phyloP scores from a whole-genome alignment of 2,113 vertebrate species.

The Burhinus oedicnemus region DNA sequence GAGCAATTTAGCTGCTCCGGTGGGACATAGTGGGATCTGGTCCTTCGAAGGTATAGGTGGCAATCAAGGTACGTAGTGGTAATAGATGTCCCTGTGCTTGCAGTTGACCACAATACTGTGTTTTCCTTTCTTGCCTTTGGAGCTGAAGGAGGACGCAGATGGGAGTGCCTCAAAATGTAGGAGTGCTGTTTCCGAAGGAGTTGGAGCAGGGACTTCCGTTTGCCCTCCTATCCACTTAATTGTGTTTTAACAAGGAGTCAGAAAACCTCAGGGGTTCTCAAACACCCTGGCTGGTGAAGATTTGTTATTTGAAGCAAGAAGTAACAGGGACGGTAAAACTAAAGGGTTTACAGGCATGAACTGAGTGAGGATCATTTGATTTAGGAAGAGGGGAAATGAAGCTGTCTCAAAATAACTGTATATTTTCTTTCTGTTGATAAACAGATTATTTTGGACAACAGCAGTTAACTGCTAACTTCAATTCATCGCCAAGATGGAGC shows the following conservation, averaged over 20 bases:
- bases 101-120: accelerated
- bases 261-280: neutral
- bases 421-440: neutral
- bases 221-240: accelerated
- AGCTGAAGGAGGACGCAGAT: neutral
- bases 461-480: neutral
- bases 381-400: neutral
- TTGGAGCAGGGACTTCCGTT: neutral
- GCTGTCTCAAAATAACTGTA: neutral
- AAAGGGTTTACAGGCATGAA: neutral
- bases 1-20: conserved; percentile 92
- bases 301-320: neutral
- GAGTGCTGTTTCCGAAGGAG: neutral
- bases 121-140: neutral
- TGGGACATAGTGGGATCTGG: conserved; percentile 98
- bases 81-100: neutral
- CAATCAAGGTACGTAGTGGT: conserved; percentile 84
- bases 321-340: neutral
- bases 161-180: neutral
- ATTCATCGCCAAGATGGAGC: neutral
- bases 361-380: neutral
- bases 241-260: neutral
- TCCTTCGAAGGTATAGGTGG: conserved; percentile 96
- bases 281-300: neutral
- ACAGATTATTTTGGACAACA: neutral